Percentiles rank a stretch among this genome's conserved stretches.
phyloP scores from a whole-genome alignment of 2,113 vertebrate genomes.

The Dasyornis broadbenti region DNA sequence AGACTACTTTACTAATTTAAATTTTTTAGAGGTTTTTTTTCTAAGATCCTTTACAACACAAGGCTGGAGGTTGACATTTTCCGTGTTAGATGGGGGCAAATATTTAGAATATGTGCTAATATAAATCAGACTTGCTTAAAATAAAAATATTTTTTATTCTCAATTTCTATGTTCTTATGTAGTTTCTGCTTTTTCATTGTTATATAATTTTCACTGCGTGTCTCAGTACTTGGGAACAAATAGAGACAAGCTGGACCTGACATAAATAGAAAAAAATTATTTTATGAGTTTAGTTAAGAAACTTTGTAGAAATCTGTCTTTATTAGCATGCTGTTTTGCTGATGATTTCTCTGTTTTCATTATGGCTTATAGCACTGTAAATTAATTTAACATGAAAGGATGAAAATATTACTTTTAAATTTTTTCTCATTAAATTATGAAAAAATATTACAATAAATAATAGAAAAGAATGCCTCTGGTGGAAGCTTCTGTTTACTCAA shows the following conservation, averaged over 20 bases:
- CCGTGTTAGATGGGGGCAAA: neutral
- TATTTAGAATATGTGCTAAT: neutral
- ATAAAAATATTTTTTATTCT: neutral
- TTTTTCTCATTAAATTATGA: constrained; percentile 74
- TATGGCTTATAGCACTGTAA: constrained; percentile 70
- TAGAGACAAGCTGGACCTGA: constrained; percentile 22
- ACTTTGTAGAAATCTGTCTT: constrained; percentile 68
- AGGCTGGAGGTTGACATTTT: neutral
- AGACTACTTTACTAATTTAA: neutral
- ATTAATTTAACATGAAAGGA: constrained; percentile 80
- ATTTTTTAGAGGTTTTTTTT: neutral
- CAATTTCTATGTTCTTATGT: neutral
- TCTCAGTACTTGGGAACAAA: constrained; percentile 38
- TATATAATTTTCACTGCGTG: constrained; percentile 11
- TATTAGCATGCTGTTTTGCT: constrained; percentile 69
- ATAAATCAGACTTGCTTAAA: neutral
- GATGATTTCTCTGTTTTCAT: constrained; percentile 69
- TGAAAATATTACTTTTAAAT: constrained; percentile 76
- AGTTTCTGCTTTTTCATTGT: constrained; percentile 27
- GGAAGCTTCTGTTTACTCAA: constrained; percentile 71
- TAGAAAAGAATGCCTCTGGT: constrained; percentile 73
- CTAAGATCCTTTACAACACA: neutral
- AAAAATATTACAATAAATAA: constrained; percentile 76
- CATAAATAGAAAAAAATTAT: neutral
- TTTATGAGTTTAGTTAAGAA: constrained; percentile 53